Evolutionary conservation across 2,888 invertebrate genomes (phyloP).

Genomic region (Strigamia transsilvanica): DNA sequence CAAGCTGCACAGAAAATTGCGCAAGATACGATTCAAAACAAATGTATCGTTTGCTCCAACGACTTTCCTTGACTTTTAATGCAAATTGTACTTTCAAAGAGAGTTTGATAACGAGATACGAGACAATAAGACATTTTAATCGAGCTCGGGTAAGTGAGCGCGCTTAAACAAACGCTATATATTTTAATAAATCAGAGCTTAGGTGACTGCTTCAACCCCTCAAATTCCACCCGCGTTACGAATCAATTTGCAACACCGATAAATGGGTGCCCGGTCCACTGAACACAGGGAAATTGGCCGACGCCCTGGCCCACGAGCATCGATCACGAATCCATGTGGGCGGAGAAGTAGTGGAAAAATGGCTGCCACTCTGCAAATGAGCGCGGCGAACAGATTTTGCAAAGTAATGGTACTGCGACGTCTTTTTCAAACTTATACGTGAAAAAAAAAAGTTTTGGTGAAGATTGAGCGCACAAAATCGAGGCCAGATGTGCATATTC

Average conservation of each 20-base stretch:
- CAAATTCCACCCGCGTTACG: constrained; percentile 35
- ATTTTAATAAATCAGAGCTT: constrained; percentile 27
- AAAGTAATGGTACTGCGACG: constrained; percentile 22
- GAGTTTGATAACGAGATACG: constrained; percentile 16
- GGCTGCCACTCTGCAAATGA: constrained; percentile 49
- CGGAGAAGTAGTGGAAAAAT: constrained; percentile 37
- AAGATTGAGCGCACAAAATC: constrained; percentile 28
- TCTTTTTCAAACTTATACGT: neutral
- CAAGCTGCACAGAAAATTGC: neutral
- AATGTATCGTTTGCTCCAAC: constrained; percentile 20
- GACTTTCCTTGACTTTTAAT: constrained; percentile 19
- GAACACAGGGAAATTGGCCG: constrained; percentile 48
- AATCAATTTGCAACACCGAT: constrained; percentile 49
- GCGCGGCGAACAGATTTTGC: constrained; percentile 40
- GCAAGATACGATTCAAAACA: constrained; percentile 35
- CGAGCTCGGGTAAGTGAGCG: constrained; percentile 9
- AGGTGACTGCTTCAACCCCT: constrained; percentile 31
- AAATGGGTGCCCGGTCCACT: constrained; percentile 41
- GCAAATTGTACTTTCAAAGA: constrained; percentile 23
- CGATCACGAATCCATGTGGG: constrained; percentile 39
- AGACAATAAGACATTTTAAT: constrained; percentile 47
- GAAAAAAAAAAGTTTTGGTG: neutral
- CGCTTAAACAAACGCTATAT: constrained; percentile 4
- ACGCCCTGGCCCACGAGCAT: constrained; percentile 42
- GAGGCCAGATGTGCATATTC: constrained; percentile 17